Evolutionary conservation across 2,888 invertebrate species (phyloP).

Genomic region (Ormyrus rosae): DNA sequence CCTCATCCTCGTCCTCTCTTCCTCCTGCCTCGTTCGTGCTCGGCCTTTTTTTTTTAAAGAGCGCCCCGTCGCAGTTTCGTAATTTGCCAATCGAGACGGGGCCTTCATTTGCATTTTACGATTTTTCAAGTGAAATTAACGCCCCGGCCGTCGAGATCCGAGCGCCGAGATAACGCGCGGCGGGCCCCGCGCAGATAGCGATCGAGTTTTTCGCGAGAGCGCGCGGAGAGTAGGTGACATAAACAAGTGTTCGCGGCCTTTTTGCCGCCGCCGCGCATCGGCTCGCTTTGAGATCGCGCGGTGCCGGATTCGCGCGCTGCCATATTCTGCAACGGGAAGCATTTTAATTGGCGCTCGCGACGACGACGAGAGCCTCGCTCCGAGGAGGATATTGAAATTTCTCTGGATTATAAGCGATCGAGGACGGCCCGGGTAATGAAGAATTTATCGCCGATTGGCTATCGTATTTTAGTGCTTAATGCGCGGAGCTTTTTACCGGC

Average conservation of each 20-base stretch:
- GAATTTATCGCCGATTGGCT: slow-evolving; percentile 20
- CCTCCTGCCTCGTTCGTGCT: background rate
- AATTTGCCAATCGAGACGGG: slow-evolving; percentile 71
- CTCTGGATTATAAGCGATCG: slow-evolving; percentile 7
- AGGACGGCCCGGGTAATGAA: slow-evolving; percentile 18
- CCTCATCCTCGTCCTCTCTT: slow-evolving; percentile 5
- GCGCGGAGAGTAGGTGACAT: slow-evolving; percentile 27
- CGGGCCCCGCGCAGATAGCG: slow-evolving; percentile 30
- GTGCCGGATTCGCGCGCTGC: slow-evolving; percentile 7
- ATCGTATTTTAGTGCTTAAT: slow-evolving; percentile 6
- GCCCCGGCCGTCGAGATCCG: slow-evolving; percentile 39
- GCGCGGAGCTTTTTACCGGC: background rate
- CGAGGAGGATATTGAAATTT: background rate
- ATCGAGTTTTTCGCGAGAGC: slow-evolving; percentile 35
- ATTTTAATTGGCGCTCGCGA: slow-evolving; percentile 42
- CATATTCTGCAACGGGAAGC: background rate
- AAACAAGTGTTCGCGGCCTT: slow-evolving; percentile 45
- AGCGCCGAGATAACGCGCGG: slow-evolving; percentile 5
- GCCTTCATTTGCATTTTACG: slow-evolving; percentile 74
- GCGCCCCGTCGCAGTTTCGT: slow-evolving; percentile 63
- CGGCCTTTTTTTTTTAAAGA: slow-evolving; percentile 37
- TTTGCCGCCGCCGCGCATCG: background rate
- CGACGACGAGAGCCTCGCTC: background rate
- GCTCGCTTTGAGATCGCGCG: slow-evolving; percentile 11
- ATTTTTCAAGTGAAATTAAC: slow-evolving; percentile 61